Evolutionary conservation across 2,888 invertebrate species (phyloP), one percentile per base, ranked within the genome.

Genomic region (Drosophila mimica): DNA sequence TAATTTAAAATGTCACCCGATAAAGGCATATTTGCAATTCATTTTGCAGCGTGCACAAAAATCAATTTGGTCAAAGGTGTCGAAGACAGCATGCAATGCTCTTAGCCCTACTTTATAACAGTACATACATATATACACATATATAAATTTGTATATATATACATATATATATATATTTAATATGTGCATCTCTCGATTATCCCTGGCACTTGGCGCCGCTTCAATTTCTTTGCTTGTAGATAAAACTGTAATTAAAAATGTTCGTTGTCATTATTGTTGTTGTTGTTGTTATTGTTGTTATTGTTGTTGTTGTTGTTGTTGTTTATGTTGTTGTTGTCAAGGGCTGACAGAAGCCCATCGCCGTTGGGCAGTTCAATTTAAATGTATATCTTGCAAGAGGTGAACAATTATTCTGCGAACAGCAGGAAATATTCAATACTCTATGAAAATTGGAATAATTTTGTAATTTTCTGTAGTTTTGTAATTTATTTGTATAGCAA

Each of bases 181-280:
- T 40, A 4, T 13, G 17, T 9, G 11, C n/a, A n/a, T 60, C 30
- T 49, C 20, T 34, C 62, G 66, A 59, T 79, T 53, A 61, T 72
- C 61, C 65, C 40, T 48, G 46, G 43, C 46, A 70, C 60, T 64
- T 74, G 81, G 70, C 70, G 66, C 36, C 81, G 38, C 30, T 46
- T 70, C 49, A 65, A 43, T 73, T 70, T 70, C 54, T 76, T 62
- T 81, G 60, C 68, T 69, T 69, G 25, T 49, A 54, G 71, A 72
- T 77, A 82, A 89, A 89, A 77, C 68, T 74, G 88, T 84, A 85
- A 85, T 89, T 85, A 85, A 89, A 89, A 89, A 79, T 76, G 68
- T 65, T 73, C 64, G 40, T 36, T 68, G 56, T 36, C 49, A 34
- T 43, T 72, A 30, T 51, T 30, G 28, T 20, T 63, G 36, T 38